A percentile compares a stretch with the other conserved stretches of the same genome.
These are phyloP conservation scores for Phalanger gymnotis DNA, from an alignment of 2,797 vertebrate species.

Conservation along the genomic window DNA sequence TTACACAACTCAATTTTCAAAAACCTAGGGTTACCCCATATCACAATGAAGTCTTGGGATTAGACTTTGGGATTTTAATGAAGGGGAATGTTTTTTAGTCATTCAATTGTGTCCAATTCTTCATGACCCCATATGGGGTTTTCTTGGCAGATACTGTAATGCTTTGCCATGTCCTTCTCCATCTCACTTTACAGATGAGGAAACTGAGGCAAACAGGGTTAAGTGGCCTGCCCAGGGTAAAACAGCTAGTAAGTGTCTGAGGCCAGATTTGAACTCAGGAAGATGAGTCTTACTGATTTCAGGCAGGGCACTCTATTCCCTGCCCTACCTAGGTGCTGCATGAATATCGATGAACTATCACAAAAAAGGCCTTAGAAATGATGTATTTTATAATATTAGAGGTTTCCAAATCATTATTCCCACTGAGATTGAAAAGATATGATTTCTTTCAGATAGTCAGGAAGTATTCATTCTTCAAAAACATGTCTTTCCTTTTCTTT, in stretches of 20 bases:
- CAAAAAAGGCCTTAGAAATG: not conserved
- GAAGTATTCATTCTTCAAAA: constrained; percentile 73
- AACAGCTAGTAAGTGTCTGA: not conserved
- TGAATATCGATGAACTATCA: not conserved
- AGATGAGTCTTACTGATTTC: not conserved
- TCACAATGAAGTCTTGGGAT: not conserved
- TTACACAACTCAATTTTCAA: not conserved
- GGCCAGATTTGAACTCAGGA: not conserved
- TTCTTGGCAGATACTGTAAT: not conserved
- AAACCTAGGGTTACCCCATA: not conserved
- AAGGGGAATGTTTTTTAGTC: not conserved
- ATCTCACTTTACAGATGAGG: not conserved
- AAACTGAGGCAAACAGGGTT: not conserved
- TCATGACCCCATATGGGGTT: not conserved
- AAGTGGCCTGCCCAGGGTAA: not conserved
- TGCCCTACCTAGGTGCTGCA: not conserved
- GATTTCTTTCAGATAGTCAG: constrained; percentile 64
- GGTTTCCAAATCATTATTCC: not conserved
- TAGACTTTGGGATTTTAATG: not conserved
- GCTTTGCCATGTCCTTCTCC: not conserved
- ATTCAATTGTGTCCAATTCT: not conserved
- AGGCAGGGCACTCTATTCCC: not conserved
- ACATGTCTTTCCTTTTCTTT: constrained; percentile 77
- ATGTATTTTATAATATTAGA: not conserved
- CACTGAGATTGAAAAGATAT: constrained; percentile 65